phyloP scores from a whole-genome alignment of 2,113 vertebrate genomes.

The Atlantisia rogersi region DNA sequence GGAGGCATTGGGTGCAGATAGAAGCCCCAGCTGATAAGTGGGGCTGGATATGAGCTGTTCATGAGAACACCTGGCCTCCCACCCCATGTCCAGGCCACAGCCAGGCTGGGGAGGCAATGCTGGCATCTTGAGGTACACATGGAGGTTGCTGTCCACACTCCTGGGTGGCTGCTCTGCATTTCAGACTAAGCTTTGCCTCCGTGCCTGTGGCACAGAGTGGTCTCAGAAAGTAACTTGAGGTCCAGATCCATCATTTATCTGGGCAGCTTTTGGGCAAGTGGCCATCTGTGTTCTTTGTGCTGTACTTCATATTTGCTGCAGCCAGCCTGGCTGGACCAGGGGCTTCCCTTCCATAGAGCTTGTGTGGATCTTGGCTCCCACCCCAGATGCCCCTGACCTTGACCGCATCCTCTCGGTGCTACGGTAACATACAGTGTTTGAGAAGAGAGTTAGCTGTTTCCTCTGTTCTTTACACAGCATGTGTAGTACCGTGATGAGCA shows the following conservation, averaged over 20 bases:
- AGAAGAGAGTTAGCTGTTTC: not conserved
- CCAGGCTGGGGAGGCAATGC: fast-evolving
- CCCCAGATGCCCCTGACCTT: not conserved
- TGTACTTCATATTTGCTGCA: not conserved
- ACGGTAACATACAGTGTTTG: not conserved
- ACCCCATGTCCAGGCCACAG: fast-evolving
- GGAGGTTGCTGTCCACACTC: fast-evolving
- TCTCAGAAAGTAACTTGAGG: not conserved
- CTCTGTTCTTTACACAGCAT: not conserved
- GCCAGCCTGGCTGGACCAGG: not conserved
- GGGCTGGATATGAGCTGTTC: not conserved
- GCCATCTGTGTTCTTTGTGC: not conserved
- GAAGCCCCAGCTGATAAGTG: not conserved
- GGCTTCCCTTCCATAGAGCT: fast-evolving
- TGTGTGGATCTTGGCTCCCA: not conserved
- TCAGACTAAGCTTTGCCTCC: not conserved
- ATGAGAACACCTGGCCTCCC: not conserved
- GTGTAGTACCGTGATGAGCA: not conserved
- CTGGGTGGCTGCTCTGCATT: fast-evolving
- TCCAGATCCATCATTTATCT: not conserved
- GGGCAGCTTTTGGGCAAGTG: not conserved
- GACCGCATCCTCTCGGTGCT: fast-evolving
- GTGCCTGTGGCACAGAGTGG: not conserved
- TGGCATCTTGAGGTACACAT: fast-evolving
- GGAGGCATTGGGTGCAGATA: not conserved